Conservation (phyloP, 2,888 invertebrate species). For the Drosophila testacea region DNA sequence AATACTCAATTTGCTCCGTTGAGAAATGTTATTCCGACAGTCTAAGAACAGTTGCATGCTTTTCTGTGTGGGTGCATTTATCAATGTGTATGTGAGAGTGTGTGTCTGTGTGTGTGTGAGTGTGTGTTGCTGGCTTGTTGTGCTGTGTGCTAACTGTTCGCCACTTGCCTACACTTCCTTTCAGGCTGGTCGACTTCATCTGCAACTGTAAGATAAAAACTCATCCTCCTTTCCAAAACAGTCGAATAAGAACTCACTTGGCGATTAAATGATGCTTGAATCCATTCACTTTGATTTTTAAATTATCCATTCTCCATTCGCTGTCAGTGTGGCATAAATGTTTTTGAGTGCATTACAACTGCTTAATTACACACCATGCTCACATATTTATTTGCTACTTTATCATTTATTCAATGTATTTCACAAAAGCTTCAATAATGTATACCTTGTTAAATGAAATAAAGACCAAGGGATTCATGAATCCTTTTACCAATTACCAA, state of each 20-base stretch:
- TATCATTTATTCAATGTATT: slow-evolving; percentile 53
- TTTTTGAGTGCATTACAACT: slow-evolving; percentile 41
- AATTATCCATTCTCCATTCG: slow-evolving; percentile 10
- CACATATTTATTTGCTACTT: slow-evolving; percentile 56
- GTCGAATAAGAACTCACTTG: slow-evolving; percentile 37
- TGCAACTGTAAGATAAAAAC: slow-evolving; percentile 60
- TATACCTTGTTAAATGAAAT: slow-evolving; percentile 40
- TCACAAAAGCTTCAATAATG: slow-evolving; percentile 1
- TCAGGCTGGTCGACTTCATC: slow-evolving; percentile 27
- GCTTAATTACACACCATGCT: slow-evolving; percentile 67
- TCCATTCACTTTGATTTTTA: slow-evolving; percentile 48
- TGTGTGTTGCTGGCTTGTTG: slow-evolving; percentile 27
- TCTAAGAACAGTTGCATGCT: slow-evolving; percentile 13
- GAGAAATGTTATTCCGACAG: slow-evolving; percentile 55
- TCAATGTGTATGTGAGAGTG: slow-evolving; percentile 9
- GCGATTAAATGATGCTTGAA: slow-evolving; percentile 60
- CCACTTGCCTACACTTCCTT: slow-evolving; percentile 54
- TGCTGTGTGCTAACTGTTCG: slow-evolving; percentile 64
- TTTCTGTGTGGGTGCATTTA: slow-evolving; percentile 7
- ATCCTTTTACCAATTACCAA: slow-evolving; percentile 3
- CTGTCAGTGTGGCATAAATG: slow-evolving; percentile 42
- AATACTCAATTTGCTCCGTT: slow-evolving; percentile 70
- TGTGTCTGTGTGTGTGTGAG: slow-evolving; percentile 4
- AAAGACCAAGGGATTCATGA: slow-evolving; percentile 34
- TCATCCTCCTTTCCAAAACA: slow-evolving; percentile 9